These are phyloP conservation scores for Rhopalosiphum nymphaeae DNA, from an alignment of 2,888 invertebrate species.

Conservation along the genomic window DNA sequence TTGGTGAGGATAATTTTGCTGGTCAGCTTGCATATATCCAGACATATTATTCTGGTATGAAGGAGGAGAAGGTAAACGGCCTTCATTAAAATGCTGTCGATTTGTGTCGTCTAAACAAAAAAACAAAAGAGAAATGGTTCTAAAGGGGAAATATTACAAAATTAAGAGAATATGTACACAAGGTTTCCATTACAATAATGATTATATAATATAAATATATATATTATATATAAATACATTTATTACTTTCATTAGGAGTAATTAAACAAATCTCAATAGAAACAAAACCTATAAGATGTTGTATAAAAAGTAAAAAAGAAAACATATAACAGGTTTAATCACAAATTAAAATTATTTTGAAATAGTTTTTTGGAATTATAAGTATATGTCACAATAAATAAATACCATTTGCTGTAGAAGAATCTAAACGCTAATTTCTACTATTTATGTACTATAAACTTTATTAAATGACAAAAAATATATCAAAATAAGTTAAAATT, in stretches of 20 bases:
- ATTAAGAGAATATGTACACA: slow-evolving; percentile 59
- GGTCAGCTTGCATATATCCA: slow-evolving; percentile 58
- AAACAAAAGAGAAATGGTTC: slow-evolving; percentile 63
- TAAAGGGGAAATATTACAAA: slow-evolving; percentile 52
- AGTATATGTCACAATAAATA: not conserved
- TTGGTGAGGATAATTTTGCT: slow-evolving; percentile 50
- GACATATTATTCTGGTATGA: slow-evolving; percentile 56
- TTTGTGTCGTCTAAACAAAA: slow-evolving; percentile 61
- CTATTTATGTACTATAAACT: not conserved
- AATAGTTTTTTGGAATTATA: not conserved
- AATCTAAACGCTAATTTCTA: not conserved
- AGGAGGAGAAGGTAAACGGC: slow-evolving; percentile 58
- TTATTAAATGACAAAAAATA: not conserved
- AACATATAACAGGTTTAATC: not conserved
- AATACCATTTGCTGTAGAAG: not conserved
- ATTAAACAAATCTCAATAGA: not conserved
- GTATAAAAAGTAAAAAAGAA: not conserved
- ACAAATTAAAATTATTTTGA: not conserved
- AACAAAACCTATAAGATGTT: not conserved
- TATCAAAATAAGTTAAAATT: not conserved
- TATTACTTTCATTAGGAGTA: not conserved
- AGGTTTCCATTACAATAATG: slow-evolving; percentile 49
- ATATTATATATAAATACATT: slow-evolving; percentile 21
- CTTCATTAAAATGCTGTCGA: slow-evolving; percentile 62
- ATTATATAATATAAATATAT: slow-evolving; percentile 11